These are phyloP conservation scores for Conomelus anceps DNA, from an alignment of 2,888 invertebrate genomes.

Conservation along the genomic window DNA sequence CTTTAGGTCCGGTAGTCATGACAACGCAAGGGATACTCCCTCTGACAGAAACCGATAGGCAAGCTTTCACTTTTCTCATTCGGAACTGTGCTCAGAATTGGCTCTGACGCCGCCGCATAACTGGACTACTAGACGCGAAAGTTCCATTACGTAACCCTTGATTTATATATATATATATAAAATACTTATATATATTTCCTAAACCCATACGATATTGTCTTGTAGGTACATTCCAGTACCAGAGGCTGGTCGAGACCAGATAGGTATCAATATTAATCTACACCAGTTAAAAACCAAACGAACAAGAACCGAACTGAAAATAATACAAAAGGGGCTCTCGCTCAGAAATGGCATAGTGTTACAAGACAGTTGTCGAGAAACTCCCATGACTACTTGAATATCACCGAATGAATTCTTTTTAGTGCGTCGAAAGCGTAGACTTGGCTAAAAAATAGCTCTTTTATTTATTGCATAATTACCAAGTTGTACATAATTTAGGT, in stretches of 20 bases:
- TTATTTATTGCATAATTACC: not conserved
- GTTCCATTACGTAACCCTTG: not conserved
- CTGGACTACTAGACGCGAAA: not conserved
- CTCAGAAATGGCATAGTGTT: not conserved
- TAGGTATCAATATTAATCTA: not conserved
- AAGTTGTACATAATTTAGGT: too few relatives aligned
- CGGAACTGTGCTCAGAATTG: not conserved
- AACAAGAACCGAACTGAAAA: not conserved
- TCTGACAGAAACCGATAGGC: not conserved
- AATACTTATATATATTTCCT: not conserved
- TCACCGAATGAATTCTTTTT: not conserved
- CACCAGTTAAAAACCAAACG: not conserved
- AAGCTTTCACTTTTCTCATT: not conserved
- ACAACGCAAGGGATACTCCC: not conserved
- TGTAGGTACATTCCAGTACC: not conserved
- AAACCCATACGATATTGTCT: not conserved
- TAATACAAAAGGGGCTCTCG: not conserved
- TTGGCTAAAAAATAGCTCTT: not conserved
- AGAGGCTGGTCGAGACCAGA: not conserved
- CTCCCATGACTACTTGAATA: not conserved
- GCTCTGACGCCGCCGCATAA: too few relatives aligned
- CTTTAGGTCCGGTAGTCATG: not conserved
- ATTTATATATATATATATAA: not conserved
- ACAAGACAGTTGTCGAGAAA: not conserved
- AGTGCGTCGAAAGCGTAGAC: not conserved